Evolutionary conservation across 2,797 vertebrate species (phyloP).

Genomic region (Myotis daubentonii): DNA sequence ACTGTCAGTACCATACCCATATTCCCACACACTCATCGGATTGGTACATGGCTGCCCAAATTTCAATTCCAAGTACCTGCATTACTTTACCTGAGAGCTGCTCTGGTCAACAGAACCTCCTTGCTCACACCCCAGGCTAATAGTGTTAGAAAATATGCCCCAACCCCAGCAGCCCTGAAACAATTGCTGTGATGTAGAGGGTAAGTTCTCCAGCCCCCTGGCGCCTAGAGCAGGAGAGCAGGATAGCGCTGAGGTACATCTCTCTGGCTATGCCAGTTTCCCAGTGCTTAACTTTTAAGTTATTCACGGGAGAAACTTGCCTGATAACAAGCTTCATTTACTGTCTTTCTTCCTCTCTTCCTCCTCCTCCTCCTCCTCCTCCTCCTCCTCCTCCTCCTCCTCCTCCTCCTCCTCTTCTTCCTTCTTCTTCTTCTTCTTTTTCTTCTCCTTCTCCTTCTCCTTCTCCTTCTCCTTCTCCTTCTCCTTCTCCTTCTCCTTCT

Average conservation of each 20-base stretch:
- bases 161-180: neutral
- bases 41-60: neutral
- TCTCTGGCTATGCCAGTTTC: neutral
- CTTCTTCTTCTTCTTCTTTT: too few relatives aligned
- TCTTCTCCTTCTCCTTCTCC: too few relatives aligned
- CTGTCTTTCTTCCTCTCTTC: neutral
- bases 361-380: too few relatives aligned
- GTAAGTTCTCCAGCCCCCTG: neutral
- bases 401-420: too few relatives aligned
- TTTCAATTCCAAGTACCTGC: neutral
- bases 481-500: too few relatives aligned
- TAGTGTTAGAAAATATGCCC: neutral
- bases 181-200: neutral
- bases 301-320: neutral
- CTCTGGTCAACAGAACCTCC: neutral
- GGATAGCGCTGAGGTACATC: neutral
- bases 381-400: too few relatives aligned
- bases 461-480: too few relatives aligned
- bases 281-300: neutral
- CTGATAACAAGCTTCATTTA: neutral
- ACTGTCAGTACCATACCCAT: rapidly evolving
- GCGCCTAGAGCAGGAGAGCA: rapidly evolving
- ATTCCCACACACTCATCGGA: neutral
- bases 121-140: neutral
- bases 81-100: neutral